Evolutionary conservation across 2,888 invertebrate genomes (phyloP).

Genomic region (Rhodophaea formosa): DNA sequence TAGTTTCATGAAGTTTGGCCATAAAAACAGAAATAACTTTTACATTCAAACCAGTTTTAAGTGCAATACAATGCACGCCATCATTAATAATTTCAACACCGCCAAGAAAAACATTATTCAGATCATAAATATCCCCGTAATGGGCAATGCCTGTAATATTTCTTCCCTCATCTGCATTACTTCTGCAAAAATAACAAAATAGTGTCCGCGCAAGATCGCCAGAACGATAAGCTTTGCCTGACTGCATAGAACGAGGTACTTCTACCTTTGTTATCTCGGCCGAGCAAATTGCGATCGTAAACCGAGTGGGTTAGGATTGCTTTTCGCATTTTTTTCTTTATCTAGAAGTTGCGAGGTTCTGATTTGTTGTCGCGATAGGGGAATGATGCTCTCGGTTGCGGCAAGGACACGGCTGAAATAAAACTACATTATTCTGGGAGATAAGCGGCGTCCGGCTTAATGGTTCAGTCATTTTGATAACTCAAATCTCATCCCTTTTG

Average conservation of each 20-base stretch:
- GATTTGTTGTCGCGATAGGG: conserved; percentile 71
- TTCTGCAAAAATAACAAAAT: conserved; percentile 75
- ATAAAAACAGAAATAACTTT: background rate
- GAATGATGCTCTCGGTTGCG: conserved; percentile 66
- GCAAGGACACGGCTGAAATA: conserved; percentile 68
- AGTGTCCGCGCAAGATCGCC: conserved; percentile 62
- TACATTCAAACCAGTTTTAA: background rate
- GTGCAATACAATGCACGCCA: background rate
- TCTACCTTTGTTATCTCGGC: conserved; percentile 50
- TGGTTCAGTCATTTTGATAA: conserved; percentile 46
- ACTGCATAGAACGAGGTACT: conserved; percentile 63
- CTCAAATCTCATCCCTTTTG: conserved; percentile 32
- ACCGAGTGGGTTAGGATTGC: conserved; percentile 44
- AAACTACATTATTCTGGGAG: conserved; percentile 59
- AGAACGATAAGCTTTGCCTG: conserved; percentile 57
- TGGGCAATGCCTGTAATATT: conserved; percentile 62
- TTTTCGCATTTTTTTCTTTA: conserved; percentile 43
- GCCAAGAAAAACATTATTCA: conserved; percentile 50
- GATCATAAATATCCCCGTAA: conserved; percentile 63
- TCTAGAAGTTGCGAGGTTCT: conserved; percentile 59
- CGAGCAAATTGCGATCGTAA: conserved; percentile 53
- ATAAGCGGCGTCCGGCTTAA: conserved; percentile 50
- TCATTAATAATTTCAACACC: conserved; percentile 67
- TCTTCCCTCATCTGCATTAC: conserved; percentile 71
- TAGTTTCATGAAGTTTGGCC: conserved; percentile 4